Base-by-base conservation (phyloP, 2,797 vertebrate genomes). In the Helarctos malayanus region DNA sequence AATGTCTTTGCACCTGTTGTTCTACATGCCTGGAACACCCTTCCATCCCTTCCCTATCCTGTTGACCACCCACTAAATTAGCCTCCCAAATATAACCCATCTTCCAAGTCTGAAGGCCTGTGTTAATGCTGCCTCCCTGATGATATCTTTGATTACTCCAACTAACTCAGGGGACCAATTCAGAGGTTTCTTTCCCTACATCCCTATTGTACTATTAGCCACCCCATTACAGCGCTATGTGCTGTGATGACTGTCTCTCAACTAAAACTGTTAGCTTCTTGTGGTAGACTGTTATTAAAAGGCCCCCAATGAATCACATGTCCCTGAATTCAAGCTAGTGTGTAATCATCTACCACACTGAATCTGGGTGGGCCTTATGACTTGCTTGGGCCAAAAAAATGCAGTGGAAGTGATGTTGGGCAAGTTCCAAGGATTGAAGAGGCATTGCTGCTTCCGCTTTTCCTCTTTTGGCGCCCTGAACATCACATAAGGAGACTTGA, bases 291-390 rank as follows among this genome's bases (percentile, higher is more conserved):
- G 27, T 56, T 79, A 78, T 57, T 56, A 27, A 89, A 88, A 73
- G 56, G 16, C 8, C 18, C 47, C 32, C 29, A 87, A 27, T 41
- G 49, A 81, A 35, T 69, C 27, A 69, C 69, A 76, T 11, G 2
- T 69, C 81, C 75, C 52, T 78, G 19, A 81, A 95, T 76, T 86
- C 49, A 86, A 93, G 59, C 29, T 45, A 81, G 32, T n/a, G 16
- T 69, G 19, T 83, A 32, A 83, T 78, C 83, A 56, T 47, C 83
- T 78, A 61, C 29, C 54, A 76, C 11, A 2, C 0, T 61, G 35
- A 80, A 59, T 75, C 63, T 57, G 41, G 49, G n/a, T 41, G 63
- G 76, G 86, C 32, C 75, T 94, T 86, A 19, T 38, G 56, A 90
- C 52, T 69, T 52, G n/a, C 86, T 61, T 87, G 59, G 35, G 68